Conservation (phyloP, 2,888 invertebrate genomes). For the Pelosia muscerda region DNA sequence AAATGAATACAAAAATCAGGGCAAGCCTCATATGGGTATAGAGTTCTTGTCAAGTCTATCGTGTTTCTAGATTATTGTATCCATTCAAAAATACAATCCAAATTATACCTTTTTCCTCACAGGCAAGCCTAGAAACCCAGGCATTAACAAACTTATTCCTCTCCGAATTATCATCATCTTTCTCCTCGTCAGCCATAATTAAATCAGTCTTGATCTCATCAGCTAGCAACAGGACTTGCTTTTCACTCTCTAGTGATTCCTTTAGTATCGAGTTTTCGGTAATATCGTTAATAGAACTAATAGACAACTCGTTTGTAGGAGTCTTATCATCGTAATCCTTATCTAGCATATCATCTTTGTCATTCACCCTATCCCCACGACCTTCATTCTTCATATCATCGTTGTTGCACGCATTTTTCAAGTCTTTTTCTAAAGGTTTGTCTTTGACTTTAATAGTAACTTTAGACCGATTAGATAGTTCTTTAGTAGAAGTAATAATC, state of each 20-base stretch:
- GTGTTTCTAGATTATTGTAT: too few species aligned
- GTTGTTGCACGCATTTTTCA: conserved; percentile 77
- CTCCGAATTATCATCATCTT: conserved; percentile 84
- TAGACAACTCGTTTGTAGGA: conserved; percentile 83
- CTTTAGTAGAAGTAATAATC: conserved; percentile 43
- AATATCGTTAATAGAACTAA: conserved; percentile 82
- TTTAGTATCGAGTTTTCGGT: conserved; percentile 82
- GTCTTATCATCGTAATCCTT: conserved; percentile 79
- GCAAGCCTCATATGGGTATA: background rate
- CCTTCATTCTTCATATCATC: conserved; percentile 70
- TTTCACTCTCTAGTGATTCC: conserved; percentile 83
- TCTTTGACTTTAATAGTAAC: conserved; percentile 74
- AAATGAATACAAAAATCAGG: background rate
- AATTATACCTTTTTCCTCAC: conserved; percentile 80
- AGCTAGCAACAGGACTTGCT: conserved; percentile 77
- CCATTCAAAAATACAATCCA: background rate
- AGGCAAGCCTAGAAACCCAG: conserved; percentile 80
- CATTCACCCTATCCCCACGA: conserved; percentile 64
- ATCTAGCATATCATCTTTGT: conserved; percentile 69
- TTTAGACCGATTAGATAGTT: conserved; percentile 63
- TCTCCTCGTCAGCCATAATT: conserved; percentile 83
- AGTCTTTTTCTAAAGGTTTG: conserved; percentile 71
- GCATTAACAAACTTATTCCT: conserved; percentile 84
- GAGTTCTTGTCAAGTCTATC: background rate
- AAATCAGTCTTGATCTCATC: conserved; percentile 84